Base-by-base conservation (phyloP, 37 sponge, comb jelly and placozoan species). In the Haliclona indistincta region DNA sequence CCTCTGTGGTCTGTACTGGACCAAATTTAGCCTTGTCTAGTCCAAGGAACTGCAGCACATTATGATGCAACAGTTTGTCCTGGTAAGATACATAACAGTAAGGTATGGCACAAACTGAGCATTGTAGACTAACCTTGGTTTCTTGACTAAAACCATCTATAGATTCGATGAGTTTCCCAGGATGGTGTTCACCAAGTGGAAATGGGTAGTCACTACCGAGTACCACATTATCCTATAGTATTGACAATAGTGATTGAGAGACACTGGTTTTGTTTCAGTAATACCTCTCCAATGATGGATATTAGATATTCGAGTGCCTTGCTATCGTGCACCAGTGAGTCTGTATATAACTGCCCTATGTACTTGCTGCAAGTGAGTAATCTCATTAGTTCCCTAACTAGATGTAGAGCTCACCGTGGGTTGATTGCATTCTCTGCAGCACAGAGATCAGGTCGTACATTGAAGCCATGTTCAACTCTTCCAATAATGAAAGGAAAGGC, bases 141-240 rank as follows among this genome's bases (percentile, higher is more conserved):
- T 68, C 74, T 17, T 75, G 73, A 2, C 64, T 65, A 75, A 78
- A 81, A 56, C 81, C 88, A 4, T 56, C 30, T 19, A 94, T 71
- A 4, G 86, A 85, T 38, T 89, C 88, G 15, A 94, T 84, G 35
- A 94, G 78, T 76, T 94, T 94, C 22, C 95, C 95, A 23, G 95
- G 95, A 38, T 86, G 91, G 39, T 86, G 91, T 54, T 94, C 95
- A 34, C 95, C 95, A 10, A 94, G 84, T 29, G 95, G 95, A 68
- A 94, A 94, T 25, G 95, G 95, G 58, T 94, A 94, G 68, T 94
- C 95, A 73, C 88, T 88, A 15, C 95, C 95, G 5, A 94, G 78
- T 5, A 89, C 43, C 37, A 94, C 85, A 13, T 55, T 36, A 72
- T 73, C 70, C 87, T 83, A 47, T 33, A 62, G 51, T n/a, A n/a